A percentile compares a stretch with the other conserved stretches of the same genome.
These are phyloP conservation scores for Drosophila yooni DNA, from an alignment of 2,888 invertebrate genomes.

Conservation along the genomic window DNA sequence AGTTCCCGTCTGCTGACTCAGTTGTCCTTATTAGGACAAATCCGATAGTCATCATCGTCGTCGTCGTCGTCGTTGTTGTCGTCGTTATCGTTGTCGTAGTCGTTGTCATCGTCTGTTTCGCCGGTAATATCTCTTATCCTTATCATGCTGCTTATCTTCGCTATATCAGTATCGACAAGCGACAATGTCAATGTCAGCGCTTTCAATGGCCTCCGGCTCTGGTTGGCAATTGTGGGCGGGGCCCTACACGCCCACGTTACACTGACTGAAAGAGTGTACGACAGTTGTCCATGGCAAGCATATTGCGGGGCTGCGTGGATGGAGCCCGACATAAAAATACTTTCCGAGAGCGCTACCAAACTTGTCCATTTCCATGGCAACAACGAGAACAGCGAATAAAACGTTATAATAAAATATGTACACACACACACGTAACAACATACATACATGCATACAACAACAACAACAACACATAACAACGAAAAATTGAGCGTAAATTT, in stretches of 20 bases:
- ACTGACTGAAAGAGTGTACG: not conserved
- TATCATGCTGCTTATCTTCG: conserved; percentile 29
- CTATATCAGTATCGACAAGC: conserved; percentile 29
- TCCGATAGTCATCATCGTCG: conserved; percentile 25
- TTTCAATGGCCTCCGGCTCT: conserved; percentile 53
- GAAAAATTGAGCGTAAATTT: conserved; percentile 20
- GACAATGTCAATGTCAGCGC: conserved; percentile 61
- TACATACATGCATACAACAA: not conserved
- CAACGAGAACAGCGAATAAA: conserved; percentile 12
- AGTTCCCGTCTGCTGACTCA: conserved; percentile 41
- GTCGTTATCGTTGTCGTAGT: conserved; percentile 4
- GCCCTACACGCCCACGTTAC: not conserved
- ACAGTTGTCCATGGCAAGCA: not conserved
- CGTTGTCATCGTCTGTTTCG: conserved; percentile 2
- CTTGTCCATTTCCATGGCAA: conserved; percentile 30
- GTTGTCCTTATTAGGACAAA: conserved; percentile 35
- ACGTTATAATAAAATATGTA: conserved; percentile 8
- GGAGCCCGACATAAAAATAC: conserved; percentile 33
- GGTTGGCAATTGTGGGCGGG: not conserved
- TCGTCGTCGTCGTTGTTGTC: conserved; percentile 4
- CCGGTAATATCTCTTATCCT: conserved; percentile 33
- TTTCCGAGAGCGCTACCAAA: conserved; percentile 30
- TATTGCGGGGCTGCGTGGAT: not conserved
- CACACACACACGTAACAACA: not conserved
- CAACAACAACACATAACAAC: conserved; percentile 1